These are phyloP conservation scores for Thymelicus sylvestris DNA, from an alignment of 2,888 invertebrate genomes.

Conservation along the genomic window DNA sequence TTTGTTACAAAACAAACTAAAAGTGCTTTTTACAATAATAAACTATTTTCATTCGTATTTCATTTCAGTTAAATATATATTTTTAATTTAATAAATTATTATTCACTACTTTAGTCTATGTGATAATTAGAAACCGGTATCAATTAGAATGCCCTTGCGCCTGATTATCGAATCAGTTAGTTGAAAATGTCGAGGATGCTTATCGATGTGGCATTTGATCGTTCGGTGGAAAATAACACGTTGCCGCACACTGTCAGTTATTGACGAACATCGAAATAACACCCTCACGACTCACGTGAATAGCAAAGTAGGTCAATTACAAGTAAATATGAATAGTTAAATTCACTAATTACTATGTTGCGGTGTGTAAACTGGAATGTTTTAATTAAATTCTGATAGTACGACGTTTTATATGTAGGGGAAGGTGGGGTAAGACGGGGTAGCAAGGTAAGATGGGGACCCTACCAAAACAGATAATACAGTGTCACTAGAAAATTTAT, in stretches of 20 bases:
- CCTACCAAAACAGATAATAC: too few species aligned
- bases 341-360: neutral
- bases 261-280: neutral
- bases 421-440: too few species aligned
- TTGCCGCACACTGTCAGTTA: slow-evolving; percentile 21
- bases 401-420: too few species aligned
- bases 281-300: neutral
- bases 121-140: neutral
- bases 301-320: neutral
- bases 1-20: too few species aligned
- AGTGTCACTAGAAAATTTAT: too few species aligned
- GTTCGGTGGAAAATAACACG: slow-evolving; percentile 41
- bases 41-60: too few species aligned
- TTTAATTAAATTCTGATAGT: too few species aligned
- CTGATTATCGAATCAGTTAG: slow-evolving; percentile 57
- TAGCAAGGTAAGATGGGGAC: too few species aligned
- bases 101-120: neutral
- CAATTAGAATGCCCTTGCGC: slow-evolving; percentile 47
- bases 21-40: too few species aligned
- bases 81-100: too few species aligned
- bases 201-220: slow-evolving; percentile 51
- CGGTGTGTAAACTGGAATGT: neutral
- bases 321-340: neutral
- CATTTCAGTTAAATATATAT: too few species aligned
- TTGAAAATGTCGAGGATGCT: slow-evolving; percentile 64